Evolutionary conservation across 2,113 vertebrate species (phyloP), one percentile per base, ranked within the genome.

Genomic region (Sprattus sprattus): DNA sequence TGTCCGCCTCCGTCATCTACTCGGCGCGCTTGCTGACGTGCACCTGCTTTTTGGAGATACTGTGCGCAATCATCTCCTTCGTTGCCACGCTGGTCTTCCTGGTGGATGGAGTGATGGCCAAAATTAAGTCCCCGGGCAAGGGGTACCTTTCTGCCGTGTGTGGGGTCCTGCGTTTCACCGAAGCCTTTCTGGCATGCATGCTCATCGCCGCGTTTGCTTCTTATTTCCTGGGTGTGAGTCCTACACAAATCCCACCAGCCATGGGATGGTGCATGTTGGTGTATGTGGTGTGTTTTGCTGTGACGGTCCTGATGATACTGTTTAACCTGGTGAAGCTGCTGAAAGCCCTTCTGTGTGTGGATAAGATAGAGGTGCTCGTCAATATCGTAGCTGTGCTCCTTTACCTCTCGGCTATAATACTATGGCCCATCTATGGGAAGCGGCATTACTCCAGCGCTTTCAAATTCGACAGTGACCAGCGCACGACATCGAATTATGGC

Each of bases 391-490:
- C 95, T 0, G 67, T 95, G 45, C 0, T 91, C 46, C 84, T 95
- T 89, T 96, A 96, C 82, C 6, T 95, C 57, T 94, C 94, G 0
- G 94, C 94, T 0, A 82, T 91, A 0, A 0, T 96, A 25, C 0
- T 95, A 6, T 97, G 96, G 95, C 90, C 92, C 1, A 9, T 93
- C 0, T 95, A 92, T 83, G 91, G 83, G 57, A 95, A 96, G 87
- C 81, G 0, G 2, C 9, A n/a, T 0, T 0, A 0, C 84, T 52
- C 0, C 0, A 13, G 0, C 28, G 16, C 2, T 8, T 7, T 39
- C 10, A 78, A 78, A 39, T 78, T 0, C 1, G 71, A 78, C 71
- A 16, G 10, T 39, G 71, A 78, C 1, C 2, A 4, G 11, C 71
- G 71, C 71, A 39, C 10, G 3, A 3, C 4, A 13, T 39, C 71